Evolutionary conservation across 2,797 vertebrate genomes (phyloP), one percentile per base, ranked within the genome.

Genomic region (Danio jaintianensis): DNA sequence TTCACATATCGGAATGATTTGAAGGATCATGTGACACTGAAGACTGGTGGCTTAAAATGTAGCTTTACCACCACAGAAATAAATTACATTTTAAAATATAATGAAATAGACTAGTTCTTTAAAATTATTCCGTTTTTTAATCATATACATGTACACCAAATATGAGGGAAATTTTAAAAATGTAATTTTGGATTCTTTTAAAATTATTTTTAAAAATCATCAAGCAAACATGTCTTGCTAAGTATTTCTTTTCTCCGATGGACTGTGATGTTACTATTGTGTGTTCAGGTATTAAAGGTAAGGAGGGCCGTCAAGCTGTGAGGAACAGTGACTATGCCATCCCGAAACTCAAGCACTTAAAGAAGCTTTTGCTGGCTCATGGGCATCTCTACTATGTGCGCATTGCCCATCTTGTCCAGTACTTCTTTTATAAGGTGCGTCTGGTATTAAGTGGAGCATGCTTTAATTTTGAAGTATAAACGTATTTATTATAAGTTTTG

Each of bases 391-490:
- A 99, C 90, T 99, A 99, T 11, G 96, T 98, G 84, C 96, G 98
- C 91, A 99, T 99, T 88, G 95, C 98, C 83, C 96, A 99, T 85
- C 95, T 99, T 85, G 98, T 99, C 91, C 98, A 99, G 84, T 99
- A 99, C 93, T 99, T 99, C 95, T 99, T 99, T 92, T 99, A 99
- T 92, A 99, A 99, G 97, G 98, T 98, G 92, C 84, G 90, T 20
- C 8, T 16, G 29, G 42, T 22, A 62, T 70, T 29, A 29, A 50
- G 11, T 42, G 20, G 9, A 3, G 18, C 15, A 0, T 58, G 5
- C 61, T 64, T 56, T 16, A 12, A 10, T 64, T 16, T 29, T 10
- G 71, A 20, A 4, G 22, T 70, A 48, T 16, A 48, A 48, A 78
- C 12, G 2, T 12, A 22, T 15, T 59, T 40, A 15, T 36, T 55